Conservation (phyloP, 2,888 invertebrate species). For the Thalpophila matura region DNA sequence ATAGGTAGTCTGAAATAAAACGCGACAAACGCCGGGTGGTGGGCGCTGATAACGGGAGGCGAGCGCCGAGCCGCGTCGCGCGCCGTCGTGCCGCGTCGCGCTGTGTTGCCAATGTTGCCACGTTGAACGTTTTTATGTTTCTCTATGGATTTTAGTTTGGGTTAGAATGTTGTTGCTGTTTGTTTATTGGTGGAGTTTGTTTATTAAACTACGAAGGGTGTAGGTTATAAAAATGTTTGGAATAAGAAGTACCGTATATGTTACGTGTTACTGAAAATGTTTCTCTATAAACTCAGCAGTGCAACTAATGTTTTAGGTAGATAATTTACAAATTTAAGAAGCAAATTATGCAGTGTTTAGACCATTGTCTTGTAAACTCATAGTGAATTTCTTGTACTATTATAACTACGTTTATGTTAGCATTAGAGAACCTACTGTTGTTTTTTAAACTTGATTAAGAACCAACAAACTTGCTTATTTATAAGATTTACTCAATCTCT, state of each 20-base stretch:
- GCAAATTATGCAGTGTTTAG: not conserved
- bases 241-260: conserved; percentile 5
- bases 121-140: conserved; percentile 53
- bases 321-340: too few relatives aligned
- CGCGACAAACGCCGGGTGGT: conserved; percentile 74
- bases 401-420: too few relatives aligned
- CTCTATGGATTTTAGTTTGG: conserved; percentile 58
- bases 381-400: too few relatives aligned
- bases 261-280: not conserved
- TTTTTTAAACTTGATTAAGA: too few relatives aligned
- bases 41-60: conserved; percentile 69
- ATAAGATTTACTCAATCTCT: not conserved
- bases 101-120: conserved; percentile 57
- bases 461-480: too few relatives aligned
- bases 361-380: too few relatives aligned
- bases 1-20: conserved; percentile 74
- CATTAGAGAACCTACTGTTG: too few relatives aligned
- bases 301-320: too few relatives aligned
- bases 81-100: conserved; percentile 52
- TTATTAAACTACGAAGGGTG: conserved; percentile 26
- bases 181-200: conserved; percentile 42
- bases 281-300: not conserved
- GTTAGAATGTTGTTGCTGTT: conserved; percentile 52
- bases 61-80: conserved; percentile 56
- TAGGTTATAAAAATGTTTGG: conserved; percentile 31